Evolutionary conservation across 2,797 vertebrate species (phyloP).

Genomic region (Acipenser ruthenus): DNA sequence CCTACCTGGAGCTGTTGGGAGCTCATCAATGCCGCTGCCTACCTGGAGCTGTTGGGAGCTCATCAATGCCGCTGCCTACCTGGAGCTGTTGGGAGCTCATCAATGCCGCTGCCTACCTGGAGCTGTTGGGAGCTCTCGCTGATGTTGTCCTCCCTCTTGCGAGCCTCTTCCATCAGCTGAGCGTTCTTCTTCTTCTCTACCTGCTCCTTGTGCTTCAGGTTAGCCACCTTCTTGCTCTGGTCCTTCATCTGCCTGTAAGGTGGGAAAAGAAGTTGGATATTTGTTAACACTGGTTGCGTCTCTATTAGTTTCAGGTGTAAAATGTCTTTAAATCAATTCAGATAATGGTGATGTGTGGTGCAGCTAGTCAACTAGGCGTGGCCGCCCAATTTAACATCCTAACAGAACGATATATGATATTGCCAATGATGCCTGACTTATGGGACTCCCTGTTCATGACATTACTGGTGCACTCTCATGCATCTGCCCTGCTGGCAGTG

Average conservation of each 20-base stretch:
- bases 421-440: too few species aligned
- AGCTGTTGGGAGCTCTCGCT: conserved; percentile 87
- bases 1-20: conserved; percentile 82
- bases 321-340: too few species aligned
- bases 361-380: too few species aligned
- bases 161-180: conserved; percentile 83
- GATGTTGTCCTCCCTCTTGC: conserved; percentile 82
- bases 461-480: too few species aligned
- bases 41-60: conserved; percentile 86
- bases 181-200: conserved; percentile 91
- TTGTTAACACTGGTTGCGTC: too few species aligned
- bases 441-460: too few species aligned
- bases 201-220: conserved; percentile 91
- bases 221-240: conserved; percentile 88
- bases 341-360: too few species aligned
- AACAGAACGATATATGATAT: too few species aligned
- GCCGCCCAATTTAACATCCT: too few species aligned
- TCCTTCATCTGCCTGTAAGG: conserved; percentile 84
- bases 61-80: conserved; percentile 32
- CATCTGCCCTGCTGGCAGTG: too few species aligned
- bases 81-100: conserved; percentile 65
- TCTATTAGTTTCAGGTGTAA: too few species aligned
- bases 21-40: conserved; percentile 31
- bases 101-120: conserved; percentile 51
- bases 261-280: conserved; percentile 19